Evolutionary conservation across 2,888 invertebrate species (phyloP), one percentile per base, ranked within the genome.

Genomic region (Elaeidobius kamerunicus): DNA sequence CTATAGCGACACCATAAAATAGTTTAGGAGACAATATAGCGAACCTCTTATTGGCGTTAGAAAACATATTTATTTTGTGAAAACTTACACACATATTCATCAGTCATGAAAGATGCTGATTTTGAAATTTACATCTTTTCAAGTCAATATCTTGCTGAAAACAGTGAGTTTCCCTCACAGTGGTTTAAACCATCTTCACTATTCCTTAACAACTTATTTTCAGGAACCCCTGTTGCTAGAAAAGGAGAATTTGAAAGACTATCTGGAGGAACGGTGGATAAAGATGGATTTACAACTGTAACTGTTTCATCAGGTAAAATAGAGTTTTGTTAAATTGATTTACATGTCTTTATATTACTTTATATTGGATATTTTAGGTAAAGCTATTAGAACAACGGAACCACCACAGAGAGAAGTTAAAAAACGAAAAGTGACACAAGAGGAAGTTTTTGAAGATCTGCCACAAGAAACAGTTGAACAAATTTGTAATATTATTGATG

Each of bases 401-500:
- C n/a, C 19, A 4, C 9, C 48, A 2, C 52, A 23, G 6, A 52
- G 45, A 52, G 69, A 75, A 55, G 59, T 65, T 5, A 76, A 76
- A 59, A 72, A 74, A 50, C 73, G 73, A 44, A 67, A 69, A 54
- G 42, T 71, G 38, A 60, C 64, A 2, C 57, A 62, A 3, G 79
- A 78, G 32, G 78, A 78, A 43, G 77, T 77, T 2, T 78, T 79
- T 35, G 85, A 85, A 52, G 93, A 93, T 75, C 77, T 92, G 45
- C 80, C 86, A 35, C 83, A 86, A 53, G 85, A 91, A 7, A 84
- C 86, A 0, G 85, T 94, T 0, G 80, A 86, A 3, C 86, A 91
- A 65, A 88, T 93, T 28, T 82, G 93, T 39, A 86, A 88, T 38
- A 85, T 86, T 14, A 88, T 93, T 56, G 83, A 84, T 45, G 90